Conservation (phyloP, 1,140 invertebrate species). For the Episyrphus balteatus region DNA sequence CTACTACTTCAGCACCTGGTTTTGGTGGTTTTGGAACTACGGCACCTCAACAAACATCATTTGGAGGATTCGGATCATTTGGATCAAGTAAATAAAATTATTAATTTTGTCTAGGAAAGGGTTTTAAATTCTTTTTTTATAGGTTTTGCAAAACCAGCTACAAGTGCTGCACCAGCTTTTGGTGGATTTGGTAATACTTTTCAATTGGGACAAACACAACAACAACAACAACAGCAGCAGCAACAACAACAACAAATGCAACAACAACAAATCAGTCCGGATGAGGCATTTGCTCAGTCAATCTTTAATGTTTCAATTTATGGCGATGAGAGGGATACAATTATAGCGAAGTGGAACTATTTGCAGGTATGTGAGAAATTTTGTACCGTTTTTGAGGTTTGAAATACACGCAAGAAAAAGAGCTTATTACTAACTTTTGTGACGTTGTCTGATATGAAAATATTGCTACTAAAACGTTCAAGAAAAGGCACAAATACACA, state of each 20-base stretch:
- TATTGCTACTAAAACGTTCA: too few species aligned
- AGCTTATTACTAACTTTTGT: not conserved
- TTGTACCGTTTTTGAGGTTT: not conserved
- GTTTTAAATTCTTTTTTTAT: conserved; percentile 1
- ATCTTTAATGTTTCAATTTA: conserved; percentile 78
- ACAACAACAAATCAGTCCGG: conserved; percentile 46
- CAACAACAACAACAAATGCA: conserved; percentile 47
- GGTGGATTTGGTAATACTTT: conserved; percentile 41
- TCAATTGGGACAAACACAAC: conserved; percentile 29
- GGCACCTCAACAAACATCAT: too few species aligned
- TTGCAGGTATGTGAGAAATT: conserved; percentile 54
- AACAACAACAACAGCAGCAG: conserved; percentile 28
- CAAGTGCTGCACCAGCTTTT: conserved; percentile 37
- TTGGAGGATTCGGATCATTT: conserved; percentile 8
- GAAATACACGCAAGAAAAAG: not conserved
- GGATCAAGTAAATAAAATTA: conserved; percentile 16
- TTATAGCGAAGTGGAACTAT: conserved; percentile 87
- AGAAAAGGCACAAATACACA: too few species aligned
- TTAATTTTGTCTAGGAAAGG: conserved; percentile 1
- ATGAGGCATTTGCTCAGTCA: conserved; percentile 62
- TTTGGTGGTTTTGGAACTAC: conserved; percentile 40
- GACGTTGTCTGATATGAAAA: too few species aligned
- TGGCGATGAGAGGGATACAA: conserved; percentile 83
- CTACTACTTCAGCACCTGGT: conserved; percentile 22
- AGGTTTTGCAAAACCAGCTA: conserved; percentile 29